phyloP scores from a whole-genome alignment of 1,140 invertebrate species.

The Dufourea novaeangliae region DNA sequence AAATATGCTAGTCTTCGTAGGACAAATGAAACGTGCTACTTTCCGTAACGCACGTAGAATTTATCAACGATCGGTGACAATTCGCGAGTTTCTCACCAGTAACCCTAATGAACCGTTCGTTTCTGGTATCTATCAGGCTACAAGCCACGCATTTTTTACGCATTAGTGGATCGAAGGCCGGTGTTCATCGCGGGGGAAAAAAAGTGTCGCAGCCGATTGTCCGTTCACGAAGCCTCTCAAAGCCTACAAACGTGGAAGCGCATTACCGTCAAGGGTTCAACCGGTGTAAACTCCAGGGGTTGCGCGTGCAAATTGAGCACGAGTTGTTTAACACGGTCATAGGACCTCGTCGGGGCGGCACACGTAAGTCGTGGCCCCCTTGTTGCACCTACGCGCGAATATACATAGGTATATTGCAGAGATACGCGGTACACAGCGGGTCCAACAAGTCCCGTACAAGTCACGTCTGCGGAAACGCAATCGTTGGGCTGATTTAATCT shows the following conservation, averaged over 20 bases:
- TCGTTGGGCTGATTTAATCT: conserved; percentile 68
- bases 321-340: conserved; percentile 68
- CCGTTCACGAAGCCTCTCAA: conserved; percentile 44
- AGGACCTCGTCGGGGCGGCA: conserved; percentile 50
- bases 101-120: neutral
- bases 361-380: conserved; percentile 48
- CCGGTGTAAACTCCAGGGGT: conserved; percentile 67
- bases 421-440: conserved; percentile 8
- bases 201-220: conserved; percentile 52
- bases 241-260: conserved; percentile 56
- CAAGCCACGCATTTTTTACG: conserved; percentile 7
- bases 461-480: conserved; percentile 73
- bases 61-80: too few species aligned
- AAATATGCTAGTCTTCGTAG: too few species aligned
- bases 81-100: too few species aligned
- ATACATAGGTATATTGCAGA: too few species aligned
- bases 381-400: conserved; percentile 42
- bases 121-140: neutral
- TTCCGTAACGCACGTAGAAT: too few species aligned
- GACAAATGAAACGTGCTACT: too few species aligned
- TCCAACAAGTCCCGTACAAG: conserved; percentile 60
- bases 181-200: conserved; percentile 43
- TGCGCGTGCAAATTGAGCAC: conserved; percentile 68
- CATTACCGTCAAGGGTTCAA: conserved; percentile 68
- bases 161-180: conserved; percentile 5